Percentiles rank a stretch among this genome's conserved stretches.
Conservation (phyloP, 2,113 vertebrate genomes). For the Mixornis gularis region DNA sequence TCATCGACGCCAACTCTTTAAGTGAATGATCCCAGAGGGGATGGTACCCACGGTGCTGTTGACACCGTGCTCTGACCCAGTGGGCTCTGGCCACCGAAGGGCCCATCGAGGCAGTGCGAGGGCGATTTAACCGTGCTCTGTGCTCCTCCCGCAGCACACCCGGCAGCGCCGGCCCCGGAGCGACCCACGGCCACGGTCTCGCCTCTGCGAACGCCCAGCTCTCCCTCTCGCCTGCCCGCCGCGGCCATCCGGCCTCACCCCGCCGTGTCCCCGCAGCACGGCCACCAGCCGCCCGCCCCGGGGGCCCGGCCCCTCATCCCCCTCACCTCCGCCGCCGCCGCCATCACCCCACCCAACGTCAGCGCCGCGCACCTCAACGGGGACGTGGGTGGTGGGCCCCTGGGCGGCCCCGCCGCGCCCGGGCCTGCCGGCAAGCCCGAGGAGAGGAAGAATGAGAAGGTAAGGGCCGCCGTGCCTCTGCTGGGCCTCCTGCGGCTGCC, state of each 20-base stretch:
- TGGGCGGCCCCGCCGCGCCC: slow-evolving; percentile 65
- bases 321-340: slow-evolving; percentile 78
- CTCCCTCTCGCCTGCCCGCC: slow-evolving; percentile 82
- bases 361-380: slow-evolving; percentile 82
- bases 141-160: slow-evolving; percentile 71
- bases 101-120: accelerated
- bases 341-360: slow-evolving; percentile 89
- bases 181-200: slow-evolving; percentile 82
- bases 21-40: too few species aligned
- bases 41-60: too few species aligned
- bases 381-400: slow-evolving; percentile 54
- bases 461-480: slow-evolving; percentile 3
- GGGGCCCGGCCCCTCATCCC: slow-evolving; percentile 78
- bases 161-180: slow-evolving; percentile 78
- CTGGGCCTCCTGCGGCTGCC: accelerated
- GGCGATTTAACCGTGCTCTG: neutral
- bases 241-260: slow-evolving; percentile 79
- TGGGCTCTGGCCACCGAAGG: neutral
- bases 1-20: neutral
- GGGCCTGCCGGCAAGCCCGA: slow-evolving; percentile 75
- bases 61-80: neutral
- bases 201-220: slow-evolving; percentile 83
- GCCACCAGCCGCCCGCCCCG: slow-evolving; percentile 66
- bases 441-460: slow-evolving; percentile 89
- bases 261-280: slow-evolving; percentile 78